Evolutionary conservation across 2,113 vertebrate genomes (phyloP).

Genomic region (Rhinoptilus africanus): DNA sequence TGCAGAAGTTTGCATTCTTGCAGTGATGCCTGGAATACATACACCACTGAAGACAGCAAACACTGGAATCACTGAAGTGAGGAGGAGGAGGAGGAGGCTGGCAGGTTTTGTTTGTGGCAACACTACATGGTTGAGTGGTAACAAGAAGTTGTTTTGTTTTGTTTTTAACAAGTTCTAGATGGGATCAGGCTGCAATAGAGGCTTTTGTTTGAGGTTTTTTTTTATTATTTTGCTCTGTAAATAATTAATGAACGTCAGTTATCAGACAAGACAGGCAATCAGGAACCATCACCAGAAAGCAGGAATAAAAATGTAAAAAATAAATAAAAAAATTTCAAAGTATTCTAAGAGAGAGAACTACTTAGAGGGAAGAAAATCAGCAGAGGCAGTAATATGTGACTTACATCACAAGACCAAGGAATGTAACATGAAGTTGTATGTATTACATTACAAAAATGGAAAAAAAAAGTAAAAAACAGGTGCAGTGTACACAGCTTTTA

Average conservation of each 20-base stretch:
- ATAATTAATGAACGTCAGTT: slow-evolving; percentile 77
- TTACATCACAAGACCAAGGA: slow-evolving; percentile 71
- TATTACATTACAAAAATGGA: slow-evolving; percentile 42
- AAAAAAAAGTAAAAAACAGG: background rate
- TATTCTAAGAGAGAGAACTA: slow-evolving; percentile 74
- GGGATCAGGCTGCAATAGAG: slow-evolving; percentile 99
- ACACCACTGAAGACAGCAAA: slow-evolving; percentile 67
- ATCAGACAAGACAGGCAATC: slow-evolving; percentile 99
- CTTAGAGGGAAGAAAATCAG: slow-evolving; percentile 68
- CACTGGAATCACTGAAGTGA: slow-evolving; percentile 38
- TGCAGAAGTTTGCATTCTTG: slow-evolving; percentile 62
- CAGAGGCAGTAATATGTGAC: slow-evolving; percentile 72
- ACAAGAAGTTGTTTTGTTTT: slow-evolving; percentile 57
- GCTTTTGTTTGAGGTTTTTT: slow-evolving; percentile 79
- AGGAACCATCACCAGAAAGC: slow-evolving; percentile 96
- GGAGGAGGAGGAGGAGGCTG: slow-evolving; percentile 65
- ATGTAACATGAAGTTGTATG: slow-evolving; percentile 57
- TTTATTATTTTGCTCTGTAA: slow-evolving; percentile 72
- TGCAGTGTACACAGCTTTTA: slow-evolving; percentile 17
- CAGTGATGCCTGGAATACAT: slow-evolving; percentile 46
- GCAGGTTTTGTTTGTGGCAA: slow-evolving; percentile 68
- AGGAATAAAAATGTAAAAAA: slow-evolving; percentile 75
- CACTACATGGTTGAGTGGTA: slow-evolving; percentile 67
- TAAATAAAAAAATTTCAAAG: slow-evolving; percentile 41
- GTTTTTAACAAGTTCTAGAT: slow-evolving; percentile 78